phyloP scores from a whole-genome alignment of 1,140 invertebrate genomes.

The Pseudomyrmex cubaensis region DNA sequence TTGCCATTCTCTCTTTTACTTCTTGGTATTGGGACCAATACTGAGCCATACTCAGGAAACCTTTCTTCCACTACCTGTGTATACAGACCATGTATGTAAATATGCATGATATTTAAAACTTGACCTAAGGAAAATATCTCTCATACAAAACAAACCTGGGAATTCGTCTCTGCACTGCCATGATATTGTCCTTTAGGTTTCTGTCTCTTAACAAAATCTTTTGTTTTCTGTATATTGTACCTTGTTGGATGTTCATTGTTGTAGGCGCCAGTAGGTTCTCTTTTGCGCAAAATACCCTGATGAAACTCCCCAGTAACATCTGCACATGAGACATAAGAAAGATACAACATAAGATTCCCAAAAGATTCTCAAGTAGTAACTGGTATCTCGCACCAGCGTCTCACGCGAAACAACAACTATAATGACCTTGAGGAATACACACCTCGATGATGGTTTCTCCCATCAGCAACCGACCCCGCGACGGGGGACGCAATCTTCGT shows the following conservation, averaged over 20 bases:
- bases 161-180: constrained; percentile 89
- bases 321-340: constrained; percentile 69
- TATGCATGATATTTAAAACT: neutral
- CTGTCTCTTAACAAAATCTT: constrained; percentile 91
- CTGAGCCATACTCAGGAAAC: constrained; percentile 91
- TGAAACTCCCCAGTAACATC: constrained; percentile 88
- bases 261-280: constrained; percentile 86
- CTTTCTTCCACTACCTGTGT: constrained; percentile 86
- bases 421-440: constrained; percentile 67
- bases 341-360: neutral
- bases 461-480: constrained; percentile 88
- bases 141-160: constrained; percentile 85
- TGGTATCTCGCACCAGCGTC: no score
- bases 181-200: constrained; percentile 88
- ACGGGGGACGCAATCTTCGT: constrained; percentile 86
- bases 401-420: no score
- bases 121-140: neutral
- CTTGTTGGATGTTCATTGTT: constrained; percentile 88
- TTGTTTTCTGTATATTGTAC: constrained; percentile 87
- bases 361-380: no score
- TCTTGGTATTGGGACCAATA: constrained; percentile 91
- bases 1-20: constrained; percentile 97
- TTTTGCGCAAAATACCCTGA: constrained; percentile 87
- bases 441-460: constrained; percentile 90
- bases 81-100: constrained; percentile 23